Base-by-base conservation (phyloP, 2,888 invertebrate genomes). In the Ptycholaimellus sp. region DNA sequence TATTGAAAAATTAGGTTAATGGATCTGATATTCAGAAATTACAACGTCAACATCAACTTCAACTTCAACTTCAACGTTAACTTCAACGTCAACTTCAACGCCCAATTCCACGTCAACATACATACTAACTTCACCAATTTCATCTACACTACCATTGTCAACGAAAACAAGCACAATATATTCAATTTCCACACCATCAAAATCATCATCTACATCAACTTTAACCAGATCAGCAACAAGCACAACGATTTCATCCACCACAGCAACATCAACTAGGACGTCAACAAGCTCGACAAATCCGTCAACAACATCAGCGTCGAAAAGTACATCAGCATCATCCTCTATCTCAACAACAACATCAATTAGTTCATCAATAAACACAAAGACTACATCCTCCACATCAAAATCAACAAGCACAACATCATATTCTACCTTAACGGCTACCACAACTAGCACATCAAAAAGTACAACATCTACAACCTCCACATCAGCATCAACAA, bases 251-350 rank as follows among this genome's bases (percentile, higher is more conserved):
- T 16, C 36, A 36, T 17, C 37, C n/a, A 36, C 35, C 36, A 36
- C 35, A 36, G 19, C 37, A 19, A 21, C 37, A 18, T 9, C 35
- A 36, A 36, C 37, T 19, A 36, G 37, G 14, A 20, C 37, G n/a
- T 13, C 21, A 36, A 36, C 37, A 21, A 36, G 19, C 36, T 6
- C 37, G 14, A 35, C 37, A 36, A 19, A 9, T 30, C 28, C 35
- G 13, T 9, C 35, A 29, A 29, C 25, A 35, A 28, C 35, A 14
- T 11, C 27, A 35, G 27, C 35, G 14, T 30, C 16, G 27, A 17
- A 27, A 35, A 28, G 29, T 7, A 28, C 17, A 35, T 14, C 29
- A 28, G 27, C 25, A 35, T 9, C 29, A 35, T 14, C 28, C 6
- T 9, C 27, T 30, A 14, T 27, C 28, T 30, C 28, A 35, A 27